phyloP scores from a whole-genome alignment of 2,797 vertebrate species.

The Pangasius krempfi region DNA sequence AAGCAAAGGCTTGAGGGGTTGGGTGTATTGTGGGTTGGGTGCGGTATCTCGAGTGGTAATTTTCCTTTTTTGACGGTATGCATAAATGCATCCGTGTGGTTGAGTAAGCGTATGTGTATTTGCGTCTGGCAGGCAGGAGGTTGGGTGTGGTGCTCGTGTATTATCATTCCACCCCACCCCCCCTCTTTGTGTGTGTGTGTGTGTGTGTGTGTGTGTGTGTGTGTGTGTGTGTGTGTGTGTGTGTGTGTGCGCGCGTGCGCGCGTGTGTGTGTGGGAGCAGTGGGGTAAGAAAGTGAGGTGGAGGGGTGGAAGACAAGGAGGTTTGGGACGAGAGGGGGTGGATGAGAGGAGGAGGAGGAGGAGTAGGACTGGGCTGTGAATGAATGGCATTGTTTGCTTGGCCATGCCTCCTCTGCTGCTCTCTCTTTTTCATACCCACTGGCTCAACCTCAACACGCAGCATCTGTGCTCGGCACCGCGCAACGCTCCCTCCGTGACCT shows the following conservation, averaged over 20 bases:
- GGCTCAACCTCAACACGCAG: constrained; percentile 53
- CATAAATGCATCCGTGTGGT: constrained; percentile 64
- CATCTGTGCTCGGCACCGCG: constrained; percentile 50
- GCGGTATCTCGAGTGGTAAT: constrained; percentile 64
- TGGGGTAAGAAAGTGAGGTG: constrained; percentile 62
- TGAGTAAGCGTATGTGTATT: constrained; percentile 65
- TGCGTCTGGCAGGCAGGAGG: constrained; percentile 67
- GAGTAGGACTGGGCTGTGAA: constrained; percentile 81
- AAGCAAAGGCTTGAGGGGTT: constrained; percentile 59
- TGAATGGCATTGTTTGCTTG: constrained; percentile 82
- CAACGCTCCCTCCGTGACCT: constrained; percentile 42
- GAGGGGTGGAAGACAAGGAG: constrained; percentile 64
- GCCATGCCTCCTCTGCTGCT: constrained; percentile 70
- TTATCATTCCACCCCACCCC: constrained; percentile 78
- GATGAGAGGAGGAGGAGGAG: constrained; percentile 61
- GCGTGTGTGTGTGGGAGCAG: constrained; percentile 71
- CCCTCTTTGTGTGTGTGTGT: constrained; percentile 64
- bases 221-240: not conserved
- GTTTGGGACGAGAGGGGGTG: constrained; percentile 46
- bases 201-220: constrained; percentile 54
- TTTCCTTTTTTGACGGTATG: constrained; percentile 53
- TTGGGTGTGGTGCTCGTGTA: constrained; percentile 82
- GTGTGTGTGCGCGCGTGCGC: too few species aligned
- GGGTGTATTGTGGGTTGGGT: constrained; percentile 63
- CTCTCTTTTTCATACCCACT: constrained; percentile 56